Base-by-base conservation (phyloP, 2,888 invertebrate genomes). In the Amphipyra tragopoginis region DNA sequence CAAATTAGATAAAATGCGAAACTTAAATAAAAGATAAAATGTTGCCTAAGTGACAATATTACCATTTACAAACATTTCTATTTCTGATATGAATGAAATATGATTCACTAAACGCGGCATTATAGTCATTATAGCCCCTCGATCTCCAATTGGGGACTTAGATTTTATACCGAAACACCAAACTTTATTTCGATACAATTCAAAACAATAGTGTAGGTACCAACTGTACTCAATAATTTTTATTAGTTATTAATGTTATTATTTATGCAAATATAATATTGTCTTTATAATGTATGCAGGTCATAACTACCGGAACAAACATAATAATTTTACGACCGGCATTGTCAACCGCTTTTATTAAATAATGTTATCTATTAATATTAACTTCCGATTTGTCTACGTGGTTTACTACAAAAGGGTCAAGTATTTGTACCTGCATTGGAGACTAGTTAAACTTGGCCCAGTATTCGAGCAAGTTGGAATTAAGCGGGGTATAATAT, bases 381-480 rank as follows among this genome's bases (percentile, higher is more conserved):
- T 13, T 29, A 21, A 59, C 60, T 70, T 70, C 69, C 73, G 69
- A 73, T 73, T 49, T 15, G 45, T 44, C 14, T 50, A 29, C 15
- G 6, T 33, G 2, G 43, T 47, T n/a, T 13, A 42, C 8, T 40
- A 15, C 6, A 34, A 29, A 52, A 43, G 34, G 15, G 10, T 56
- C 9, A 15, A 38, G 36, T 44, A 33, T 21, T 3, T 21, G 14
- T 26, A 38, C 56, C 34, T 38, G 15, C n/a, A 50, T 70, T 33
- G 45, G 11, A 50, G 5, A 21, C 36, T 8, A 33, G 64, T 50
- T 42, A 10, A 21, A 29, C 34, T 51, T 36, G 34, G 47, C 9
- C 9, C 2, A 48, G 0, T n/a, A 11, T 43, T 39, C n/a, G 39
- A 15, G 29, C 42, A 33, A 8, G 4, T 29, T 29, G 29, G 29